Evolutionary conservation across 2,797 vertebrate species (phyloP).

Genomic region (Neosilurus hyrtlii): DNA sequence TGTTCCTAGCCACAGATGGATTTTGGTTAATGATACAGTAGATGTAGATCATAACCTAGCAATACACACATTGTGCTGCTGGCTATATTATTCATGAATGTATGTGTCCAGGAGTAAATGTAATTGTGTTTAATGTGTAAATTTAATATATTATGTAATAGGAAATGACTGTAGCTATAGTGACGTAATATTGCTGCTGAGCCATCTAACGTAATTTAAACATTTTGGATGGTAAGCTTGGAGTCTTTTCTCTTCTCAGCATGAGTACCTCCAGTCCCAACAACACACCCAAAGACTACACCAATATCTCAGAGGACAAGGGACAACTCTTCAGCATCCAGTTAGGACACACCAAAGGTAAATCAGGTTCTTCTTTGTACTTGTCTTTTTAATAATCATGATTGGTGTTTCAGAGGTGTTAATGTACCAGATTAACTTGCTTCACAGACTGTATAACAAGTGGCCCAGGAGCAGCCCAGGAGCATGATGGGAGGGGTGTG

Average conservation of each 20-base stretch:
- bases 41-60: not conserved
- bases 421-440: not conserved
- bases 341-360: constrained; percentile 65
- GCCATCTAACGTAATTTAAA: not conserved
- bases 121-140: not conserved
- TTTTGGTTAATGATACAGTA: not conserved
- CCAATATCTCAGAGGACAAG: constrained; percentile 73
- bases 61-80: not conserved
- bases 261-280: constrained; percentile 84
- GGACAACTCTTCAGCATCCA: constrained; percentile 71
- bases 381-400: not conserved
- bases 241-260: constrained; percentile 54
- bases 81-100: not conserved
- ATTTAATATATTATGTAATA: not conserved
- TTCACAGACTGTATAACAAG: constrained; percentile 65
- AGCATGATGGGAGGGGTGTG: constrained; percentile 47
- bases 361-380: constrained; percentile 20
- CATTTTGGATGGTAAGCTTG: not conserved
- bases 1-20: not conserved
- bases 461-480: constrained; percentile 30
- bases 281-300: constrained; percentile 77
- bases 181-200: not conserved
- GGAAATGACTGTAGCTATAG: not conserved
- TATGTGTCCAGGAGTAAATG: not conserved
- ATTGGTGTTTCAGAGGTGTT: not conserved